Evolutionary conservation across 2,888 invertebrate genomes (phyloP), one percentile per base, ranked within the genome.

Genomic region (Selenia dentaria): DNA sequence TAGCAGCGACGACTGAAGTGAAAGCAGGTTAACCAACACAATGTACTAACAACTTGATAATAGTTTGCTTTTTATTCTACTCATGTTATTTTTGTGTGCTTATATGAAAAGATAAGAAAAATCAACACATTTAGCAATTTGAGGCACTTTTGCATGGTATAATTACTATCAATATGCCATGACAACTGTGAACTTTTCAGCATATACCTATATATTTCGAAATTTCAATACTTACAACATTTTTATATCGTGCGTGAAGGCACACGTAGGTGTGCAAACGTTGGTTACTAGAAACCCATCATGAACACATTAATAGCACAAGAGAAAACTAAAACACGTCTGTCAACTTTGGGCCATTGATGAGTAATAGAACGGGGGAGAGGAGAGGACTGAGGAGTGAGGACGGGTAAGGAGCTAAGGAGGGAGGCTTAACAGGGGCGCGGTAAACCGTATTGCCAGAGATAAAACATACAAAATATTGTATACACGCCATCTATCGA

Each of bases 261-360:
- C 94, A 94, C 94, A 94, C 94, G 91, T 86, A 91, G 92, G 94
- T 94, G 94, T 93, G 94, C 94, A 91, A 92, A 88, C 86, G 83
- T 87, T 85, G 75, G 81, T 80, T 84, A 93, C 94, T 96, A 96
- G 92, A 93, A 92, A 93, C 92, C 94, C 94, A 96, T 96, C 92
- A 90, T 93, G 52, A 92, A 92, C 85, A 90, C 92, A 85, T 83
- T 77, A 79, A 82, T 79, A 82, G 84, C 82, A 85, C 79, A 70
- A 79, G 74, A 81, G 77, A 87, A 27, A 85, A 82, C 69, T 83
- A 86, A 77, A 62, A 76, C 71, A 83, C 89, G 83, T 84, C 79
- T 74, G 68, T 64, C 80, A 83, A 29, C 79, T 74, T 64, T 65
- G 71, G 69, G 55, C 67, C 88, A 89, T 89, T 76, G 81, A 81